Base-by-base conservation (phyloP, 2,888 invertebrate species). In the Cheilosia pagana region DNA sequence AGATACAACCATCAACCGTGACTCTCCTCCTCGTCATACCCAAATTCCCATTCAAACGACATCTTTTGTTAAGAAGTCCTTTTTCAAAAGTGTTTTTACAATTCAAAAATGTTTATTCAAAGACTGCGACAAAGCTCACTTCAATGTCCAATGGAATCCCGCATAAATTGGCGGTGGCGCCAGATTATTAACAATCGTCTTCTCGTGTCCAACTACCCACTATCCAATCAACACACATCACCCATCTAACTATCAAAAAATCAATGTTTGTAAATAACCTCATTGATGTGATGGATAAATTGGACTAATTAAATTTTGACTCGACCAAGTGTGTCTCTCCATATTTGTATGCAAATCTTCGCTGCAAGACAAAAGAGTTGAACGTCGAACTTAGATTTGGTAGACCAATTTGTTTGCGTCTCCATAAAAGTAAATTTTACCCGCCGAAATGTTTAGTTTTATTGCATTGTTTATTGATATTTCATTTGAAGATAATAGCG, bases 281-380 rank as follows among this genome's bases (percentile, higher is more conserved):
- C 50, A 23, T 23, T 50, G 23, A 50, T 19, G 2, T 21, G 23
- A 50, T 50, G 21, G 25, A 48, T 21, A 50, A 50, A 12, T 21
- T 41, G 23, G 14, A 21, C 43, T 59, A 41, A 57, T 57, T 57
- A 57, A 67, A 50, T 39, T 57, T 16, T 52, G 14, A 23, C 12
- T n/a, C n/a, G 7, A 39, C 23, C 35, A 65, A 21, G 50, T 31
- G 71, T 68, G 67, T 39, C 21, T 62, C 41, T 63, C 62, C 43
- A 75, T 70, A 75, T 43, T 75, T 57, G 23, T 55, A 63, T 74
- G 62, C 14, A 62, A 74, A 75, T 79, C 6, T 23, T 39, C 25
- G 39, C 10, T 48, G 16, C 12, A 12, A 72, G 60, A 41, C 71
- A 81, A 82, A 82, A 82, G 82, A 83, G 72, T 57, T 74, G 78